Evolutionary conservation across 2,888 invertebrate genomes (phyloP), one percentile per base, ranked within the genome.

Genomic region (Bedellia somnulentella): DNA sequence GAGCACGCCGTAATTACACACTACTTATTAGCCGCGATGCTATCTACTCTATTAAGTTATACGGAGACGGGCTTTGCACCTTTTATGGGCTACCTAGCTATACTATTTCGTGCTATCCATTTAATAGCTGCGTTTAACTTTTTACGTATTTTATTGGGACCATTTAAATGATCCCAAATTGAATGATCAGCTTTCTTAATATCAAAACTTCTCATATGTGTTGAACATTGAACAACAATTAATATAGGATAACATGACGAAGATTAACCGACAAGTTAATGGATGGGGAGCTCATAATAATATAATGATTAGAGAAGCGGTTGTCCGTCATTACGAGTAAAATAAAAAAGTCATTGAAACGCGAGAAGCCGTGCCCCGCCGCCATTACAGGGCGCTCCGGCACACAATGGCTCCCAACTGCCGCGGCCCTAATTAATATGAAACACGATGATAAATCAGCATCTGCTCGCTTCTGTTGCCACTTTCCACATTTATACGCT

Each of bases 391-490:
- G 44, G 42, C 35, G 35, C 37, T 18, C 23, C 39, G 14, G 24
- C 37, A 41, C 40, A 61, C 57, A 63, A 61, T 52, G 52, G 50
- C 47, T 44, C 55, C 47, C 41, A 47, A 44, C 45, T 44, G 46
- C 49, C 47, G 42, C 45, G 52, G 13, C 12, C 15, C 57, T 64
- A 64, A 68, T 70, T 67, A 67, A 68, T 66, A 66, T 66, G 64
- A 67, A 70, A 68, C 58, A 59, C 51, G 50, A 61, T 61, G 61
- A 70, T 71, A 71, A 68, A 71, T 71, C 67, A 67, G 57, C 67
- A 68, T 67, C 67, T 68, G 63, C 49, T 48, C 57, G 57, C 60
- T 60, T 56, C 60, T 64, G 62, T 63, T 62, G 57, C 57, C 60
- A 58, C 62, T 66, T 59, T 57, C 60, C 58, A 57, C 67, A 66